Evolutionary conservation across 2,797 vertebrate species (phyloP).

Genomic region (Rousettus madagascariensis): DNA sequence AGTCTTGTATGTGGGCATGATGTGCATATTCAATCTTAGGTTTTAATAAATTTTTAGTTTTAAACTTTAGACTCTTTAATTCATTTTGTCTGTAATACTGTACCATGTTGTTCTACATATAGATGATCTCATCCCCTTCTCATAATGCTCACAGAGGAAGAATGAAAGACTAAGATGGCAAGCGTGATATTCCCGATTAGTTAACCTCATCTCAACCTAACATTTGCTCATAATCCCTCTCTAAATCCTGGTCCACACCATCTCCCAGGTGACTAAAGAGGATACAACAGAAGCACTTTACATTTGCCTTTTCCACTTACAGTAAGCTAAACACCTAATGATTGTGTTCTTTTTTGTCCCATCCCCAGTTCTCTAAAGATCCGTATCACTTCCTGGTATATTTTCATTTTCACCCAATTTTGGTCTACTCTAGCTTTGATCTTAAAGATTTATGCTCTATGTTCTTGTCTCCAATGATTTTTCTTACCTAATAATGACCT

Average conservation of each 20-base stretch:
- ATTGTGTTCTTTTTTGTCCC: background rate
- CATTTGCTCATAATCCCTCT: background rate
- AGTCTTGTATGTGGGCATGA: background rate
- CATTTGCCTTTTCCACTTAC: background rate
- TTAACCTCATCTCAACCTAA: background rate
- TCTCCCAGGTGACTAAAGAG: background rate
- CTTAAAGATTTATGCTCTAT: background rate
- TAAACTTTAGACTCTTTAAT: background rate
- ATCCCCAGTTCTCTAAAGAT: background rate
- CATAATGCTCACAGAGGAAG: background rate
- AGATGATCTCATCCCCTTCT: background rate
- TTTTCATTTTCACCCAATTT: background rate
- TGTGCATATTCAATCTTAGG: background rate
- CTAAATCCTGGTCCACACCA: background rate
- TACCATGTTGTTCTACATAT: background rate
- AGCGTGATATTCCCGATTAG: background rate
- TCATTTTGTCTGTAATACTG: background rate
- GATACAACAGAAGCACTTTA: background rate
- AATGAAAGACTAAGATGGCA: background rate
- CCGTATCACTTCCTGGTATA: background rate
- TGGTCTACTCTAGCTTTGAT: background rate
- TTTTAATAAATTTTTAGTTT: background rate
- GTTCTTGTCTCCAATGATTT: background rate
- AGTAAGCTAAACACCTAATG: background rate
- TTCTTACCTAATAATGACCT: background rate